Evolutionary conservation across 1,140 invertebrate species (phyloP), one percentile per base, ranked within the genome.

Genomic region (Cheumatopsyche charites): DNA sequence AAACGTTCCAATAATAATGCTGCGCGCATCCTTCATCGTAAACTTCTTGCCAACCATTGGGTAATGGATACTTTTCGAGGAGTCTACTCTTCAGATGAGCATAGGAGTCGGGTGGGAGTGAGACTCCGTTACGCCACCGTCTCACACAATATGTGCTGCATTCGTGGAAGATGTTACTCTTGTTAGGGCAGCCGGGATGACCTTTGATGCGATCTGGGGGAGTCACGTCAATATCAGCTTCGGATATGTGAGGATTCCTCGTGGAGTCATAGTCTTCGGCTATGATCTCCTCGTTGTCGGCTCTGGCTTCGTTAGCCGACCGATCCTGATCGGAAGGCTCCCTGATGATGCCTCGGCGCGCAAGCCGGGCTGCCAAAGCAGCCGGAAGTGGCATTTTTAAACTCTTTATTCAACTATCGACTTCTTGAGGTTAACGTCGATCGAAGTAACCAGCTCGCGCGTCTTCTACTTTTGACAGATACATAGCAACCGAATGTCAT

Each of bases 1-100:
- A 87, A 77, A 90, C 89, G 80, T 97, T 94, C 97, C 97, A 98
- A 80, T 96, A 98, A 83, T 98, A 99, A 84, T 94, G 94, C 74
- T 92, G 86, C 0, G 91, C 91, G 75, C 92, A 88, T 79, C 93
- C 92, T 79, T 92, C 90, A 84, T 98, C 96, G 81, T 94, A 97
- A 12, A 97, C 87, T 82, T 98, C 95, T 79, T 91, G 89, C 97
- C 98, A 99, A 55, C 91, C 91, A 63, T 90, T 87, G 0, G 97
- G 94, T 55, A 99, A 80, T 0, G 97, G 97, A 87, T 97, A 98
- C 77, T 93, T 92, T 71, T 90, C 89, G 36, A 98, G 80, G 79
- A 98, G 88, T 81, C 88, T 88, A 71, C 89, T 85, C 78, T 94
- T 90, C 71, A 86, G 86, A 74, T 89, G 88, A 63, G 95, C 82